Base-by-base conservation (phyloP, 2,888 invertebrate species). In the Anorthoa munda region DNA sequence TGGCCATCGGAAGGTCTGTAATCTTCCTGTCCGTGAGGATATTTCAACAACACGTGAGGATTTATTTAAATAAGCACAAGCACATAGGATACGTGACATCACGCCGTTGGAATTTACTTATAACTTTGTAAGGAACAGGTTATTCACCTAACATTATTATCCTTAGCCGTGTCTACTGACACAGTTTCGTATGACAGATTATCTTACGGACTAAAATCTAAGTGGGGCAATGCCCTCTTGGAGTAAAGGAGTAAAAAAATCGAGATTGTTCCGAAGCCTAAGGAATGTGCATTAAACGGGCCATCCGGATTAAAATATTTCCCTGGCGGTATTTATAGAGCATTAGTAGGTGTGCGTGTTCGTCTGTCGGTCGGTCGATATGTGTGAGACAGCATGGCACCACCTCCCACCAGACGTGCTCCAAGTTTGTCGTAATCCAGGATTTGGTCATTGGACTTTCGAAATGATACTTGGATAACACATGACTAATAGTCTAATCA, bases 291-390 rank as follows among this genome's bases (percentile, higher is more conserved):
- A 95, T 94, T 93, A 94, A 95, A 94, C 94, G 93, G 92, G 94
- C 94, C 94, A 95, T 94, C 93, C 93, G 94, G 95, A 96, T 96
- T 95, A 95, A 96, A 96, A 96, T 96, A 96, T 95, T 95, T 95
- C 93, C 92, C 91, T 92, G 92, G 87, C 88, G 94, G 89, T 96
- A 96, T 96, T 95, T 94, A 94, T 96, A 95, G 95, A 95, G 91
- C 93, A 91, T 92, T 93, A 90, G 94, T 93, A 93, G 94, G 94
- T 94, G 95, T 95, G 94, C 91, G 95, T 93, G 93, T 93, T 88
- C 90, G 93, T 93, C 91, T 93, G 93, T 93, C 89, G 92, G 93
- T 90, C 90, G 93, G 90, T 93, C 93, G 92, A 92, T 93, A 90
- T 91, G 91, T 93, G 94, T 94, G 95, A 96, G 96, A 96, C 96